Conservation (phyloP, 2,888 invertebrate species). For the Hyles lineata region DNA sequence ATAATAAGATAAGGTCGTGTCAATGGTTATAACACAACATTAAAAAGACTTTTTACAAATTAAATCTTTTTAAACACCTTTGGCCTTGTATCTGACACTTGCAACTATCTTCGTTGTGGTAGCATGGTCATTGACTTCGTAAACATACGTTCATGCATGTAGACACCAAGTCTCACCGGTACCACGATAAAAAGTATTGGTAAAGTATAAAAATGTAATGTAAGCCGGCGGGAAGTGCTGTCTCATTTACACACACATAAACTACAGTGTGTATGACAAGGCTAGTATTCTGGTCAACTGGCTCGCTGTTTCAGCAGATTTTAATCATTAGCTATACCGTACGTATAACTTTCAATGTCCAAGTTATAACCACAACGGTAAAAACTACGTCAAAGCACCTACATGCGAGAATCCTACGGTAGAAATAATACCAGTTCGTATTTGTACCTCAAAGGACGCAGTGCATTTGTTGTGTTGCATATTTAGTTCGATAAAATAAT, state of each 20-base stretch:
- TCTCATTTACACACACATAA: neutral
- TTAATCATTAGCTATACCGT: neutral
- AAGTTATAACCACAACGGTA: neutral
- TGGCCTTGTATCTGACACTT: neutral
- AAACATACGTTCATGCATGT: neutral
- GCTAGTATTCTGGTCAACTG: neutral
- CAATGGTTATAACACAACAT: too few species aligned
- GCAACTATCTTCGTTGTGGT: neutral
- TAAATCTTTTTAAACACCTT: too few species aligned
- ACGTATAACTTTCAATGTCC: neutral
- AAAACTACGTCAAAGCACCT: neutral
- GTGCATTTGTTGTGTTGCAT: neutral
- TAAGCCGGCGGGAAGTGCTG: neutral
- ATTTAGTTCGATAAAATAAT: conserved; percentile 47
- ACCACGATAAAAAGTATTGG: neutral
- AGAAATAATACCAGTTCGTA: neutral
- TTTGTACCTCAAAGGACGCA: neutral
- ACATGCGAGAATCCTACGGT: neutral
- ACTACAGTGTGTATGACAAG: neutral
- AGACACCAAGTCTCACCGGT: neutral
- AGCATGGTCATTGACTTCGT: neutral
- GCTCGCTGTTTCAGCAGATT: neutral
- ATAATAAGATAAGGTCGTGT: too few species aligned
- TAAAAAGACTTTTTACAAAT: too few species aligned
- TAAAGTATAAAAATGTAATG: neutral